A percentile compares a stretch with the other conserved stretches of the same genome.
These are phyloP conservation scores for Deroplatys truncata DNA, from an alignment of 2,888 invertebrate genomes.

Conservation along the genomic window DNA sequence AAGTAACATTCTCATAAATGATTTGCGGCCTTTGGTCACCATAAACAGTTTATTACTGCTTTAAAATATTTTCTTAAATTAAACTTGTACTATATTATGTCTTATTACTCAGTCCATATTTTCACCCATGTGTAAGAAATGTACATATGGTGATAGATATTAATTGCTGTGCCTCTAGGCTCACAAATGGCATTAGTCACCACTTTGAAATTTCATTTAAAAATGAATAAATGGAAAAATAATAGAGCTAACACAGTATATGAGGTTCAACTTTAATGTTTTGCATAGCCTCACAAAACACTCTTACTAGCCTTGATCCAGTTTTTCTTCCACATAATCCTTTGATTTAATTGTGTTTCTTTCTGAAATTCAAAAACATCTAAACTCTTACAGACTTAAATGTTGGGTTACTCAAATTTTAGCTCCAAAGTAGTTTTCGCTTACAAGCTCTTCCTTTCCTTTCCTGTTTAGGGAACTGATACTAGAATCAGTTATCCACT, in stretches of 20 bases:
- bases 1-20: neutral
- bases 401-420: neutral
- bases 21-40: neutral
- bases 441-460: neutral
- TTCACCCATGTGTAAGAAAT: neutral
- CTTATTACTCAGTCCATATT: conserved; percentile 10
- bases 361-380: neutral
- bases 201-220: neutral
- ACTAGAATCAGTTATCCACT: too few species aligned
- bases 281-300: too few species aligned
- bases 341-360: neutral
- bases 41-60: neutral
- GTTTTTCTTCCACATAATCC: neutral
- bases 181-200: neutral
- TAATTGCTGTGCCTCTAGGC: too few species aligned
- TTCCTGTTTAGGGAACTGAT: too few species aligned
- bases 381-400: neutral
- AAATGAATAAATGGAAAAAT: neutral
- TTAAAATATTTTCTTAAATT: neutral
- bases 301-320: neutral
- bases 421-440: neutral
- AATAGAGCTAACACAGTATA: neutral
- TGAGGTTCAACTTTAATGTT: neutral
- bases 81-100: conserved; percentile 3
- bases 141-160: too few species aligned